Conservation (phyloP, 2,113 vertebrate species). For the Sterrhoptilus dennistouni region DNA sequence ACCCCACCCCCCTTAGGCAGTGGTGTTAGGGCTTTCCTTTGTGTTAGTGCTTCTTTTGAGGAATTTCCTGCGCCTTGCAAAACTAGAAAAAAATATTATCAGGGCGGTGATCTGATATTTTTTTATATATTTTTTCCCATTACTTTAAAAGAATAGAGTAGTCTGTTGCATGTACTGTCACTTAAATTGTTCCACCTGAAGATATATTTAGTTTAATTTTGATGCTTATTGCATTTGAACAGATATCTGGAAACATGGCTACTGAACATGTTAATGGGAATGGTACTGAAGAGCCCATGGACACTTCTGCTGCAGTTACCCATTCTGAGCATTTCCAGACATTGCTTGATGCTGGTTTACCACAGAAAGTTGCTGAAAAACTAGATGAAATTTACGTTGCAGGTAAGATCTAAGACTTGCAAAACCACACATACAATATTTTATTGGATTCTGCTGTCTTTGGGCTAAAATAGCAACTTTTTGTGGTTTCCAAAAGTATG, state of each 20-base stretch:
- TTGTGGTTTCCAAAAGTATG: constrained; percentile 97
- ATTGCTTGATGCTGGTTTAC: constrained; percentile 93
- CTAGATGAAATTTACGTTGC: constrained; percentile 97
- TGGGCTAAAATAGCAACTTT: constrained; percentile 94
- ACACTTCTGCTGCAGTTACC: constrained; percentile 87
- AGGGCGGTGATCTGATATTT: not conserved
- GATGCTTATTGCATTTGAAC: constrained; percentile 90
- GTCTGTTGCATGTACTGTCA: constrained; percentile 23
- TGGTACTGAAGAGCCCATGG: constrained; percentile 97
- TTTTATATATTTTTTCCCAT: not conserved
- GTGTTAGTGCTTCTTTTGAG: constrained; percentile 46
- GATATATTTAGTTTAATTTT: constrained; percentile 84
- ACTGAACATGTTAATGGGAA: constrained; percentile 98
- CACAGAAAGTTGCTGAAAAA: constrained; percentile 96
- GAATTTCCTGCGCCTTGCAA: constrained; percentile 1
- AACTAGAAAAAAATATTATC: not conserved
- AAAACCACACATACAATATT: constrained; percentile 75
- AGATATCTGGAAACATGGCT: constrained; percentile 96
- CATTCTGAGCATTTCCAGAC: constrained; percentile 94
- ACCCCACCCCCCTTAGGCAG: constrained; percentile 9
- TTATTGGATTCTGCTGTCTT: constrained; percentile 85
- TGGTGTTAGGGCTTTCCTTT: constrained; percentile 54
- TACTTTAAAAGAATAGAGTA: not conserved
- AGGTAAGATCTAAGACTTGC: constrained; percentile 88
- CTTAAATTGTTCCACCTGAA: constrained; percentile 45